These are phyloP conservation scores for Lagodon rhomboides DNA, from an alignment of 2,797 vertebrate species.

Conservation along the genomic window DNA sequence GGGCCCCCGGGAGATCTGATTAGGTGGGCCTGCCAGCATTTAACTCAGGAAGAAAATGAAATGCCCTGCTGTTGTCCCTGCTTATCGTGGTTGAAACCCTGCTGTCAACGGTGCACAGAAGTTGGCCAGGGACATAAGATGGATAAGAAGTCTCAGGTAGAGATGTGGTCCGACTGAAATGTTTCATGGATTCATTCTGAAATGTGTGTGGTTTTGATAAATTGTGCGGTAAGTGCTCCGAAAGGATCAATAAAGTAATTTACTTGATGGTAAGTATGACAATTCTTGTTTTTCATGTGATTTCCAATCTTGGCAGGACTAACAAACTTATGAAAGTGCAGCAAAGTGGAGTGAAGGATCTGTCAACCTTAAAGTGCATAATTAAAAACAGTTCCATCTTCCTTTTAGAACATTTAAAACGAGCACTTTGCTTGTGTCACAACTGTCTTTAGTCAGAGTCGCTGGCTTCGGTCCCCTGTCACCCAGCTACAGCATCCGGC, in stretches of 20 bases:
- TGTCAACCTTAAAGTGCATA: not conserved
- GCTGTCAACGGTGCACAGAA: constrained; percentile 58
- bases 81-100: constrained; percentile 57
- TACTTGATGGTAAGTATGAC: constrained; percentile 30
- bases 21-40: constrained; percentile 60
- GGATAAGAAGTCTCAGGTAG: constrained; percentile 26
- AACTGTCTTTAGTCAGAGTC: constrained; percentile 2
- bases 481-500: constrained; percentile 32
- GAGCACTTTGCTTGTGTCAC: not conserved
- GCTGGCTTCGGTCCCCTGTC: constrained; percentile 18
- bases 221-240: constrained; percentile 13
- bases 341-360: not conserved
- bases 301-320: not conserved
- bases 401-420: constrained; percentile 12
- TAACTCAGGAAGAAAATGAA: constrained; percentile 68
- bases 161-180: constrained; percentile 19
- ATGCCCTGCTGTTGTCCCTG: constrained; percentile 50
- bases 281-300: not conserved
- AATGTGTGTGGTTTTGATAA: constrained; percentile 23
- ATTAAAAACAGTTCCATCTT: constrained; percentile 19
- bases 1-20: constrained; percentile 67
- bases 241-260: constrained; percentile 54
- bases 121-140: constrained; percentile 44
- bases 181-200: constrained; percentile 23
- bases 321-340: not conserved